Conservation (phyloP, 2,888 invertebrate genomes). For the Aethes cnicana region DNA sequence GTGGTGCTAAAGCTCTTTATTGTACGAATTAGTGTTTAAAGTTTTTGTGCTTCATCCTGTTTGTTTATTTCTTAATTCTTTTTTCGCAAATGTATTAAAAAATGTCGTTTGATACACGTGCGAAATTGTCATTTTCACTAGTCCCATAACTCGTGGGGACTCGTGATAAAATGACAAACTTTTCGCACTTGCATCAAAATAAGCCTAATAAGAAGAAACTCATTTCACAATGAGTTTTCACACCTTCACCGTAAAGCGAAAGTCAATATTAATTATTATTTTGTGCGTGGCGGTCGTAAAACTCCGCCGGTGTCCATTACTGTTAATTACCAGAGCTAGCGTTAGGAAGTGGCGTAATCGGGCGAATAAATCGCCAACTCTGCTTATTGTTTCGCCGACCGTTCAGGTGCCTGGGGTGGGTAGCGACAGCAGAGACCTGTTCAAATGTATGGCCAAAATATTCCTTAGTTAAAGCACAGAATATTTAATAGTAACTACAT, state of each 20-base stretch:
- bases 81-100: too few species aligned
- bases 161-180: too few species aligned
- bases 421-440: slow-evolving; percentile 48
- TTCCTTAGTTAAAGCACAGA: neutral
- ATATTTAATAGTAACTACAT: too few species aligned
- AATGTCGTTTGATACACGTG: too few species aligned
- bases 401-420: slow-evolving; percentile 68
- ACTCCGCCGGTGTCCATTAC: slow-evolving; percentile 46
- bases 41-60: too few species aligned
- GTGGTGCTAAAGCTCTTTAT: too few species aligned
- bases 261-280: slow-evolving; percentile 29
- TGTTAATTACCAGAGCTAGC: slow-evolving; percentile 41
- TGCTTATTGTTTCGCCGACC: slow-evolving; percentile 62
- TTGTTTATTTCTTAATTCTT: too few species aligned
- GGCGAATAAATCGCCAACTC: slow-evolving; percentile 48
- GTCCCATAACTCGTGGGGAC: too few species aligned
- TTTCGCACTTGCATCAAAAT: too few species aligned
- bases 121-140: too few species aligned
- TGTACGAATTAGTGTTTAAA: too few species aligned
- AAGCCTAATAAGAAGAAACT: too few species aligned
- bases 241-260: slow-evolving; percentile 4
- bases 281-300: slow-evolving; percentile 34
- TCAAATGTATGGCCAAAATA: neutral
- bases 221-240: neutral
- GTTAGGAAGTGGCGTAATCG: slow-evolving; percentile 33